Percentiles rank a stretch among this genome's conserved stretches.
Evolutionary conservation across 2,113 vertebrate genomes (phyloP).

Genomic region (Notechis scutatus): DNA sequence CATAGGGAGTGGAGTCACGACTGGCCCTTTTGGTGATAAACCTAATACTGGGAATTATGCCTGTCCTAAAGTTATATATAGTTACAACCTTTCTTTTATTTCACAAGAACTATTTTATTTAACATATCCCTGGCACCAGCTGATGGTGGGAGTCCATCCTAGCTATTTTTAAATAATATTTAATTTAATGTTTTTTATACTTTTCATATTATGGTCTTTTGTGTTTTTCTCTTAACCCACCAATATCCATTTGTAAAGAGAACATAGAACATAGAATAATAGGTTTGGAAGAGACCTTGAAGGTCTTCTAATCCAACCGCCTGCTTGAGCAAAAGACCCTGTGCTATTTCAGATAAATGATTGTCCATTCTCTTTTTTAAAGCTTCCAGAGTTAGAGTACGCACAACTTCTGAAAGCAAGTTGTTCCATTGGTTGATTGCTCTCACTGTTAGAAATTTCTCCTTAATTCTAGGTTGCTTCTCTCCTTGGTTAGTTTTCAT

Average conservation of each 20-base stretch:
- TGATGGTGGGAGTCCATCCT: not conserved
- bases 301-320: no score
- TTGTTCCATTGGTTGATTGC: not conserved
- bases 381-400: not conserved
- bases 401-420: not conserved
- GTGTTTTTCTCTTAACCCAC: not conserved
- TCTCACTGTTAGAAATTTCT: not conserved
- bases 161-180: not conserved
- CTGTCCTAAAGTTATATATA: not conserved
- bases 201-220: not conserved
- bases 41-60: not conserved
- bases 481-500: not conserved
- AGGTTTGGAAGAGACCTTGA: not conserved
- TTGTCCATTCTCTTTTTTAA: not conserved
- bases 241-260: not conserved
- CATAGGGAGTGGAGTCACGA: not conserved
- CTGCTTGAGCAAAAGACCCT: not conserved
- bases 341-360: not conserved
- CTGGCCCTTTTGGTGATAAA: not conserved
- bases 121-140: not conserved
- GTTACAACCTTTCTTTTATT: not conserved
- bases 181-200: not conserved
- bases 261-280: not conserved
- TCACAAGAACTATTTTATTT: not conserved
- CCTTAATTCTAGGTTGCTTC: not conserved